phyloP scores from a whole-genome alignment of 2,797 vertebrate species.

The Adrianichthys oophorus region DNA sequence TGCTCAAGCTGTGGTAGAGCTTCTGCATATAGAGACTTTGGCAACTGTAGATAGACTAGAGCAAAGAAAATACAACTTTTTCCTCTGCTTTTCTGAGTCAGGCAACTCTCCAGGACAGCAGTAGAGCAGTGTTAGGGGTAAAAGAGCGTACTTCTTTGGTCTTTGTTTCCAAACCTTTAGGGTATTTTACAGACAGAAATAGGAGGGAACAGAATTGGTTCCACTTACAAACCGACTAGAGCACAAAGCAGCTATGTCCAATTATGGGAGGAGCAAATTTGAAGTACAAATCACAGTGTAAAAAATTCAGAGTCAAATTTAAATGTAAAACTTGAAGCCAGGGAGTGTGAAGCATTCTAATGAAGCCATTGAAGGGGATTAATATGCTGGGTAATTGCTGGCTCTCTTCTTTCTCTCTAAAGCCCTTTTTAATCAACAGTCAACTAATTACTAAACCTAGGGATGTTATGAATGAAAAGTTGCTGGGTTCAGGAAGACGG shows the following conservation, averaged over 20 bases:
- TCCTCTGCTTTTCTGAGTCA: neutral
- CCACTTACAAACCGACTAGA: slow-evolving; percentile 56
- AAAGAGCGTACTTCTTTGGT: slow-evolving; percentile 13
- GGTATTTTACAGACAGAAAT: slow-evolving; percentile 14
- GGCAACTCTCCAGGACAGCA: neutral
- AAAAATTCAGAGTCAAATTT: slow-evolving; percentile 70
- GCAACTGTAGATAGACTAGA: too few relatives aligned
- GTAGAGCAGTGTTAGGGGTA: neutral
- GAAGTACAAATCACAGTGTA: slow-evolving; percentile 72
- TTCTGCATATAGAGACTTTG: too few relatives aligned
- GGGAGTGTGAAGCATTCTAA: slow-evolving; percentile 68
- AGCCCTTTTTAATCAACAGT: slow-evolving; percentile 71
- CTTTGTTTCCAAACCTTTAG: slow-evolving; percentile 22
- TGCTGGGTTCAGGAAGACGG: slow-evolving; percentile 39
- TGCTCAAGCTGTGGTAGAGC: too few relatives aligned
- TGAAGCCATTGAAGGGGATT: slow-evolving; percentile 74
- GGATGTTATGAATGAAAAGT: slow-evolving; percentile 50
- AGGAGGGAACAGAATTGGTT: slow-evolving; percentile 26
- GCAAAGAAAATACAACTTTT: too few relatives aligned
- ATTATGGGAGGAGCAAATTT: slow-evolving; percentile 69
- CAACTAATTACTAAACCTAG: slow-evolving; percentile 70
- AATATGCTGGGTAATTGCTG: slow-evolving; percentile 75
- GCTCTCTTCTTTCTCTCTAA: slow-evolving; percentile 64
- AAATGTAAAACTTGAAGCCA: slow-evolving; percentile 72
- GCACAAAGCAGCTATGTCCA: slow-evolving; percentile 64